Evolutionary conservation across 2,888 invertebrate genomes (phyloP), one percentile per base, ranked within the genome.

Genomic region (Apotomis turbidana): DNA sequence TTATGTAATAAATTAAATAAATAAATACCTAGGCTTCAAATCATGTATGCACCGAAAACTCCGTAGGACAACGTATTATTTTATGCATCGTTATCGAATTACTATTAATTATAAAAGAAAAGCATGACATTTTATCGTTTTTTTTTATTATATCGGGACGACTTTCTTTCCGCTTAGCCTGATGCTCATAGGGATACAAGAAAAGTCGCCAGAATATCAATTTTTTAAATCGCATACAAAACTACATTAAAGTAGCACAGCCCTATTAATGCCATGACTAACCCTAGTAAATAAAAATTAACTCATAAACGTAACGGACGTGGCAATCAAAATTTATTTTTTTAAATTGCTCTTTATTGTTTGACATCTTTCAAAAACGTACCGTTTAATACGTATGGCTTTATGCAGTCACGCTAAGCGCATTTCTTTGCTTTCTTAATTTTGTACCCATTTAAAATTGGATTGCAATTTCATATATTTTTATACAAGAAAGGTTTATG

Each of bases 281-380:
- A 41, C 52, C 5, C 58, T 38, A 54, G 57, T 68, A 68, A 72
- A 63, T 68, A 58, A 68, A 44, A 72, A 72, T 72, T 54, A 72
- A 68, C 57, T 61, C 72, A 68, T 72, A 63, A 63, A 58, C 54
- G 10, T 63, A 38, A 68, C 62, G 58, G 64, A 71, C 41, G 57
- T 52, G 13, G 52, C 68, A 58, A 58, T 68, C 46, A 36, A 13
- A 58, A 68, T 72, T 68, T 59, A 52, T 63, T 68, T 72, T 68
- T 68, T 68, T 58, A 72, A 68, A 72, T 68, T 59, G 72, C 68
- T 63, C 62, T 68, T 68, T 68, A 63, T 72, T 63, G 62, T 58
- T 58, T 58, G 59, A 58, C 58, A 71, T 62, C 68, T 58, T 72
- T 72, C 63, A 72, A 68, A 63, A 52, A 61, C 55, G 51, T 58